Evolutionary conservation across 2,888 invertebrate species (phyloP), one percentile per base, ranked within the genome.

Genomic region (Tiliacea aurago): DNA sequence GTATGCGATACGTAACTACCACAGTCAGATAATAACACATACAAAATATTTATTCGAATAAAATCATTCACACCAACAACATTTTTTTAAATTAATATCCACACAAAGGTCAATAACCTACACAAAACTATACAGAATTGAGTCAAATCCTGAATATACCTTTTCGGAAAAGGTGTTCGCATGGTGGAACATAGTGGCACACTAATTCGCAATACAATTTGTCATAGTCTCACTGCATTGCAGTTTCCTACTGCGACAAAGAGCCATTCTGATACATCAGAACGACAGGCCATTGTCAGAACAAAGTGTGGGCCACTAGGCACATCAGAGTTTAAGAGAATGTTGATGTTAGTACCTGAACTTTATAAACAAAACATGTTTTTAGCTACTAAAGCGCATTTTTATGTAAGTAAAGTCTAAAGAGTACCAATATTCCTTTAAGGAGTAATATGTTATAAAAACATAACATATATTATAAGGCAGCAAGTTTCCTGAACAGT

Each of bases 211-310:
- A 77, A 76, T 76, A 83, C 84, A 74, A 85, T 87, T 86, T 85
- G 84, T 87, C 85, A 82, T 84, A 86, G 84, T 86, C 78, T 68
- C 80, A 84, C 90, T 85, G 90, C 91, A 90, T 81, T 90, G 91
- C 90, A 90, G 90, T 84, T 84, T 81, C 86, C 80, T 82, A 79
- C 79, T 86, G 85, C 88, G 84, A 87, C 90, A 87, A 83, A 86
- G 86, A 87, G 84, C 83, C 86, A 83, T 86, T 86, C 87, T 82
- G 88, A 88, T 87, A 88, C 87, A 88, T 88, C 89, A 88, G 89
- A 80, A 75, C 84, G 78, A 84, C 87, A 78, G 83, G 73, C 87
- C 77, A 84, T 83, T 83, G 87, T 82, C 86, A 81, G 83, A 83
- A 79, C 73, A 66, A 65, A 64, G 64, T 65, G 53, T 59, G 73